Percentiles rank a stretch among this genome's conserved stretches.
Evolutionary conservation across 1,140 invertebrate genomes (phyloP).

Genomic region (Platorchestia sp.): DNA sequence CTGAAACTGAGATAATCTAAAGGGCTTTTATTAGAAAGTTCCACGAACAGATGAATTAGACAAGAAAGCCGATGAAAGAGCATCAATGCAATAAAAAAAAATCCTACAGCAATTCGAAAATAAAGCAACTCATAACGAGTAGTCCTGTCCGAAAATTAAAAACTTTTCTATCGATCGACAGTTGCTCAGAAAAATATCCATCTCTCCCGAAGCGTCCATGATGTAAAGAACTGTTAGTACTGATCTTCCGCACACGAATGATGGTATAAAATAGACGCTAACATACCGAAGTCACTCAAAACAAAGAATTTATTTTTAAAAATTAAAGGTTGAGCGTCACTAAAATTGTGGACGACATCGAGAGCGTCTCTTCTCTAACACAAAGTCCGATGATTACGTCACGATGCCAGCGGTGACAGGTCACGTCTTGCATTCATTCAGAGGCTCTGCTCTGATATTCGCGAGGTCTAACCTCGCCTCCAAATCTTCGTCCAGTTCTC

Average conservation of each 20-base stretch:
- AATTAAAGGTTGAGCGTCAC: not conserved
- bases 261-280: not conserved
- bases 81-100: not conserved
- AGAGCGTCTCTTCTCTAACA: not conserved
- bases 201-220: too few species aligned
- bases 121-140: not conserved
- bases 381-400: not conserved
- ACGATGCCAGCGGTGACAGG: too few species aligned
- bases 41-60: too few species aligned
- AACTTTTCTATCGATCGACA: not conserved
- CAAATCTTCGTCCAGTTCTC: constrained; percentile 68
- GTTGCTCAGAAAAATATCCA: not conserved
- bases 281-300: not conserved
- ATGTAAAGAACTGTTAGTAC: not conserved
- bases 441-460: constrained; percentile 67
- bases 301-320: not conserved
- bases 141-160: not conserved
- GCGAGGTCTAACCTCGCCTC: constrained; percentile 66
- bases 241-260: not conserved
- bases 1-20: too few species aligned
- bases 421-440: constrained; percentile 67
- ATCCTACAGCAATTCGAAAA: not conserved
- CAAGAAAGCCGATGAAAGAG: not conserved
- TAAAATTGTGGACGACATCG: not conserved
- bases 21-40: too few species aligned